A percentile compares a stretch with the other conserved stretches of the same genome.
phyloP scores from a whole-genome alignment of 2,888 invertebrate genomes.

The Ethmia dodecea region DNA sequence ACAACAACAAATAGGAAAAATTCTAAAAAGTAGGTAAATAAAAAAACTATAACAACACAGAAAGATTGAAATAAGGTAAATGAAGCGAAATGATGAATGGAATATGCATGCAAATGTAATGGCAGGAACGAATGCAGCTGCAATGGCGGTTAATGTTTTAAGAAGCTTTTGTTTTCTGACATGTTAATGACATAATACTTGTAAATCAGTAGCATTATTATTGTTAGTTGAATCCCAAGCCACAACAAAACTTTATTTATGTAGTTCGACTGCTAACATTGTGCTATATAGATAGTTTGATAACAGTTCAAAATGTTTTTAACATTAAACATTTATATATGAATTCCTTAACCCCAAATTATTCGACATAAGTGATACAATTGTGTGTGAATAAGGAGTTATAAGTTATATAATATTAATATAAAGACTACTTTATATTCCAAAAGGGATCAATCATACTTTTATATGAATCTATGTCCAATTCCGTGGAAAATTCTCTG shows the following conservation, averaged over 20 bases:
- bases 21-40: conserved; percentile 15
- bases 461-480: no score
- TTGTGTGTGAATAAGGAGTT: no score
- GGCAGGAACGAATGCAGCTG: conserved; percentile 62
- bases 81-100: conserved; percentile 22
- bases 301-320: no score
- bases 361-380: no score
- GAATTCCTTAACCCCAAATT: no score
- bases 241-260: conserved; percentile 70
- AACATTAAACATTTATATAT: no score
- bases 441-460: no score
- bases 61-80: conserved; percentile 5
- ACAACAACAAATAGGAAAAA: conserved; percentile 12
- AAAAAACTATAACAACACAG: conserved; percentile 19
- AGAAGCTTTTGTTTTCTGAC: conserved; percentile 36
- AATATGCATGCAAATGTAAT: conserved; percentile 31
- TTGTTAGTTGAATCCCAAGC: conserved; percentile 63
- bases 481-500: neutral
- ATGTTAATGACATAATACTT: conserved; percentile 47
- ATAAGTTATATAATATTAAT: no score
- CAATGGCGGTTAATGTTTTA: conserved; percentile 57
- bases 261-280: conserved; percentile 43
- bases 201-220: conserved; percentile 23
- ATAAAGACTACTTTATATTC: no score
- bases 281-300: no score